Percentiles rank a stretch among this genome's conserved stretches.
These are phyloP conservation scores for Mormyrus hasselquistii DNA, from an alignment of 2,797 vertebrate genomes.

Conservation along the genomic window DNA sequence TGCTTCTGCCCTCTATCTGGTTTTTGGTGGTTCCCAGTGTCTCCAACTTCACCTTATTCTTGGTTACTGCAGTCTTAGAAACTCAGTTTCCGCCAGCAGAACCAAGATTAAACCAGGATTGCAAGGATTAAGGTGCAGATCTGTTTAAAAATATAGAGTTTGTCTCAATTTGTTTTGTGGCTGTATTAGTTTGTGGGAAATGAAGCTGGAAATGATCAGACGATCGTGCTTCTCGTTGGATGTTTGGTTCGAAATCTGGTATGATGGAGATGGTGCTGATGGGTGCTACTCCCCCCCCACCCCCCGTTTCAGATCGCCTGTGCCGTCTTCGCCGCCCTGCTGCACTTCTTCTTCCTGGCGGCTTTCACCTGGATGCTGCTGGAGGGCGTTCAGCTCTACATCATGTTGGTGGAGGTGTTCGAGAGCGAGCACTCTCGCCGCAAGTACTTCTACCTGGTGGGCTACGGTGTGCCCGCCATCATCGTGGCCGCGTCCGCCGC, in stretches of 20 bases:
- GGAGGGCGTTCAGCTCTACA: constrained; percentile 95
- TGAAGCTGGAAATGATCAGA: neutral
- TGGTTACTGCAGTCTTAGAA: neutral
- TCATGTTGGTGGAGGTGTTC: constrained; percentile 97
- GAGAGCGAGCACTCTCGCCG: constrained; percentile 89
- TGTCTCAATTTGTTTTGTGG: neutral
- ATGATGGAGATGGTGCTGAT: neutral
- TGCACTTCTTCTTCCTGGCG: constrained; percentile 98
- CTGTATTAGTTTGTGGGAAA: neutral
- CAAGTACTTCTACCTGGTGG: constrained; percentile 89
- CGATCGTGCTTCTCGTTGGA: neutral
- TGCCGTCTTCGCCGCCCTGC: constrained; percentile 86
- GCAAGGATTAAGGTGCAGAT: neutral
- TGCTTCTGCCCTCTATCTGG: neutral
- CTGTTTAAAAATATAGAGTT: neutral
- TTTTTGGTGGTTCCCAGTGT: neutral
- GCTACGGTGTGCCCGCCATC: constrained; percentile 87
- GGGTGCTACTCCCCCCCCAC: neutral
- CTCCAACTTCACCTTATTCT: neutral
- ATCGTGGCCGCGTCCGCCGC: constrained; percentile 90
- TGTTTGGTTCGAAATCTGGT: neutral
- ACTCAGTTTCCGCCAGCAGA: neutral
- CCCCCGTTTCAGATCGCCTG: constrained; percentile 75
- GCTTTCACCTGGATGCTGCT: constrained; percentile 99
- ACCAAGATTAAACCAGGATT: neutral